Percentiles rank a stretch among this genome's conserved stretches.
phyloP scores from a whole-genome alignment of 2,888 invertebrate species.

The Phrixothrix hirtus region DNA sequence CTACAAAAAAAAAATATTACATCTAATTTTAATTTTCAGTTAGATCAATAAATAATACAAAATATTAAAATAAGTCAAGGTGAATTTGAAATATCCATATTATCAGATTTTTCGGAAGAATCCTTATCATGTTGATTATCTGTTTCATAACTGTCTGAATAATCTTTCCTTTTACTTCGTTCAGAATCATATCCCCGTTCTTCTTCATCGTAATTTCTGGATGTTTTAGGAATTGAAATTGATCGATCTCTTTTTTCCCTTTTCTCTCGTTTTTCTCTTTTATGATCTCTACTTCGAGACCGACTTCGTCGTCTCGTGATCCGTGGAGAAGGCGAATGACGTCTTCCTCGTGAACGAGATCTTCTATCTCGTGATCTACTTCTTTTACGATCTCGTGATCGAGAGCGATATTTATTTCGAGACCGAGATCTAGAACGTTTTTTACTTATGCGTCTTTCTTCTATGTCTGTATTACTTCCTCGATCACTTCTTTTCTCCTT shows the following conservation, averaged over 20 bases:
- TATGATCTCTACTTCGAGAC: slow-evolving; percentile 50
- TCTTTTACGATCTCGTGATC: slow-evolving; percentile 62
- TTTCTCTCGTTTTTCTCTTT: slow-evolving; percentile 39
- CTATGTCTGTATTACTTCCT: slow-evolving; percentile 47
- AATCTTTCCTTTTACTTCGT: slow-evolving; percentile 43
- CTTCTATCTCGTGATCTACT: slow-evolving; percentile 51
- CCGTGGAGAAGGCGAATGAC: slow-evolving; percentile 54
- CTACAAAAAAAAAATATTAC: slow-evolving; percentile 5
- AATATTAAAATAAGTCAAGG: slow-evolving; percentile 58
- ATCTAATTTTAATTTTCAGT: too few species aligned
- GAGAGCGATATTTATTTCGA: slow-evolving; percentile 63
- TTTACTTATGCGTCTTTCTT: slow-evolving; percentile 52
- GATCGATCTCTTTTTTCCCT: slow-evolving; percentile 49
- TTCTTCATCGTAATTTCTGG: slow-evolving; percentile 61
- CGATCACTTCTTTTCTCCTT: slow-evolving; percentile 52
- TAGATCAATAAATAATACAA: too few species aligned
- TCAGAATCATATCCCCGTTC: slow-evolving; percentile 58
- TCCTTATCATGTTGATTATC: slow-evolving; percentile 58
- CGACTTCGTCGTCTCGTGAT: slow-evolving; percentile 45
- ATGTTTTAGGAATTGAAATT: slow-evolving; percentile 50
- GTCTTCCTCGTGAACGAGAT: slow-evolving; percentile 55
- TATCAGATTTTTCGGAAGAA: slow-evolving; percentile 64
- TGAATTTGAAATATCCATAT: slow-evolving; percentile 81
- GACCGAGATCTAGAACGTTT: slow-evolving; percentile 60
- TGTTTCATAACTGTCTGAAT: slow-evolving; percentile 37